Conservation (phyloP, 2,113 vertebrate species). For the Scomber scombrus region DNA sequence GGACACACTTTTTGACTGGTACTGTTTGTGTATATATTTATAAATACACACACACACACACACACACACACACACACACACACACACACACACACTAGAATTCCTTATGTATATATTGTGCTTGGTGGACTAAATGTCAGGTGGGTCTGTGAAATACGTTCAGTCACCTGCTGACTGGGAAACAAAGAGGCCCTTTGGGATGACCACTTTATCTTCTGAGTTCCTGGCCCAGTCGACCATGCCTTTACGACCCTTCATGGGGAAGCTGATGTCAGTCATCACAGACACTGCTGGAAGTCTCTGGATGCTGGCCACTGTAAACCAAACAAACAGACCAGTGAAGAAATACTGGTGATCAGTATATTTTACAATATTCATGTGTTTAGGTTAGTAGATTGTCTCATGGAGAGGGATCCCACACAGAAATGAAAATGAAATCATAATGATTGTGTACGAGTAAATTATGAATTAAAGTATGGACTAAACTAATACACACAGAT, state of each 20-base stretch:
- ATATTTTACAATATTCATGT: constrained; percentile 10
- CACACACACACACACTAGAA: background rate
- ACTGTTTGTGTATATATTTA: too few species aligned
- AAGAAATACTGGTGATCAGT: constrained; percentile 43
- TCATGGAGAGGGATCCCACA: background rate
- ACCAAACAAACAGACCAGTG: constrained; percentile 55
- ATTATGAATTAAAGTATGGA: too few species aligned
- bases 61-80: too few species aligned
- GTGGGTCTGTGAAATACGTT: constrained; percentile 43
- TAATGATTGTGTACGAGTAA: too few species aligned
- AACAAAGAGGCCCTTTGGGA: constrained; percentile 97
- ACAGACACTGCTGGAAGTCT: constrained; percentile 97
- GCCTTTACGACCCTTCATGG: constrained; percentile 99
- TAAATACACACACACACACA: too few species aligned
- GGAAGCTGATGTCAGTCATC: constrained; percentile 99
- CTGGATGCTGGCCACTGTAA: constrained; percentile 97
- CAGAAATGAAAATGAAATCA: too few species aligned
- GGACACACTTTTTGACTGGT: too few species aligned
- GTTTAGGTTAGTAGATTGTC: background rate
- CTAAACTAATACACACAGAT: too few species aligned
- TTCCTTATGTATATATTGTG: background rate
- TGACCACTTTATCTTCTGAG: constrained; percentile 97
- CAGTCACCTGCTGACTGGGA: constrained; percentile 93
- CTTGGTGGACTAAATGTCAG: background rate
- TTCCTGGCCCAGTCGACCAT: constrained; percentile 99